phyloP scores from a whole-genome alignment of 1,140 invertebrate species.

The Bombus impatiens region DNA sequence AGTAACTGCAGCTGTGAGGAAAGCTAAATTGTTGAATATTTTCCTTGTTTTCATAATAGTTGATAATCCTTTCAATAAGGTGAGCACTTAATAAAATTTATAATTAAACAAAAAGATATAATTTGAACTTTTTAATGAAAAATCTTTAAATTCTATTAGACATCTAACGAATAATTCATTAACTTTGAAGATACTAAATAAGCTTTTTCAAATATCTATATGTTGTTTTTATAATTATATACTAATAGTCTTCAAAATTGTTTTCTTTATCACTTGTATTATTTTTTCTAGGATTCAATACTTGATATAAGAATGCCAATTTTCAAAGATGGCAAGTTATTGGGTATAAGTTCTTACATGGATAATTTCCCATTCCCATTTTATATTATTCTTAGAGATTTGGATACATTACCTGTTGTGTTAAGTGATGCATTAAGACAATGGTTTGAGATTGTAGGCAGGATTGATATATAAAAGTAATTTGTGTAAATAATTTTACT shows the following conservation, averaged over 20 bases:
- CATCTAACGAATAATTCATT: too few relatives aligned
- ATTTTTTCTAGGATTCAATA: constrained; percentile 90
- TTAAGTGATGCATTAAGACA: constrained; percentile 97
- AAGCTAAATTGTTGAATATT: constrained; percentile 90
- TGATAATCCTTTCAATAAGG: constrained; percentile 96
- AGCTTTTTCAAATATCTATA: too few relatives aligned
- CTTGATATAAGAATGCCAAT: constrained; percentile 93
- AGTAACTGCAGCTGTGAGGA: constrained; percentile 90
- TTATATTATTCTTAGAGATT: constrained; percentile 96
- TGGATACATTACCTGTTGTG: constrained; percentile 92
- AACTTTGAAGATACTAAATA: too few relatives aligned
- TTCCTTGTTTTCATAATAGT: constrained; percentile 98
- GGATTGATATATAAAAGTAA: constrained; percentile 79
- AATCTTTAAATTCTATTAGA: too few relatives aligned
- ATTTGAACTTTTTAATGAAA: not conserved
- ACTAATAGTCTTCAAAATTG: not conserved
- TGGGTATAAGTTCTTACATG: constrained; percentile 90
- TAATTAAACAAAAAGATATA: not conserved
- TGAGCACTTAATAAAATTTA: constrained; percentile 76
- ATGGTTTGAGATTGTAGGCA: constrained; percentile 98
- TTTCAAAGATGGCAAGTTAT: constrained; percentile 86
- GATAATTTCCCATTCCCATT: constrained; percentile 99
- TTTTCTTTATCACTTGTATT: not conserved
- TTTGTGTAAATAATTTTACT: not conserved
- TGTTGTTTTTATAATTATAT: not conserved